Conservation (phyloP, 2,113 vertebrate genomes). For the Rousettus leschenaultii region DNA sequence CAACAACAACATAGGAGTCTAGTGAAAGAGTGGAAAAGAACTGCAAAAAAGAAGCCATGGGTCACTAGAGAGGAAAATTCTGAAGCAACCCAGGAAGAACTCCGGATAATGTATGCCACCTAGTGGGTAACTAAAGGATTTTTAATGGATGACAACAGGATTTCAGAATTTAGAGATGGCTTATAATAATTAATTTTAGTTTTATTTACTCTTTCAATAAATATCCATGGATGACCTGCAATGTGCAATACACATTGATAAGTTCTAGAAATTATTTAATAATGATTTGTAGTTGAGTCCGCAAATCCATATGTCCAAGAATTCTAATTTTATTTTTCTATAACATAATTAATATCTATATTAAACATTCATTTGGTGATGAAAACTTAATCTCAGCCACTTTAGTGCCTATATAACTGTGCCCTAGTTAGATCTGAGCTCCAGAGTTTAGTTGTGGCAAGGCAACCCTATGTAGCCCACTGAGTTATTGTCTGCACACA, state of each 20-base stretch:
- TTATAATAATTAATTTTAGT: neutral
- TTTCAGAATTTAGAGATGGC: neutral
- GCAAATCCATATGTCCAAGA: neutral
- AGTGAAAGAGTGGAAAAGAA: neutral
- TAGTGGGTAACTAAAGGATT: slow-evolving; percentile 66
- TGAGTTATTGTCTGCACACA: neutral
- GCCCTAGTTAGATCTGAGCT: neutral
- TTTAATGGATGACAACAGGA: neutral
- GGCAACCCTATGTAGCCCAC: rapidly evolving
- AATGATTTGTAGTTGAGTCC: neutral
- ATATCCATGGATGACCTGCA: neutral
- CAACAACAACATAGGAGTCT: neutral
- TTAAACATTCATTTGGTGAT: neutral
- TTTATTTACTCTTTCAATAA: neutral
- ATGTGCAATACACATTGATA: neutral
- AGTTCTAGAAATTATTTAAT: neutral
- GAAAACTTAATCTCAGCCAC: neutral
- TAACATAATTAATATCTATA: neutral
- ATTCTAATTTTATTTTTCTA: neutral
- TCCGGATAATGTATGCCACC: slow-evolving; percentile 65
- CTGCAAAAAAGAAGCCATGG: neutral
- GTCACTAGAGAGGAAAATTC: neutral
- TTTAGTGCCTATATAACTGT: rapidly evolving
- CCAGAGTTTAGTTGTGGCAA: neutral
- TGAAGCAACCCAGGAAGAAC: neutral